Evolutionary conservation across 2,797 vertebrate species (phyloP).

Genomic region (Aplochiton taeniatus): DNA sequence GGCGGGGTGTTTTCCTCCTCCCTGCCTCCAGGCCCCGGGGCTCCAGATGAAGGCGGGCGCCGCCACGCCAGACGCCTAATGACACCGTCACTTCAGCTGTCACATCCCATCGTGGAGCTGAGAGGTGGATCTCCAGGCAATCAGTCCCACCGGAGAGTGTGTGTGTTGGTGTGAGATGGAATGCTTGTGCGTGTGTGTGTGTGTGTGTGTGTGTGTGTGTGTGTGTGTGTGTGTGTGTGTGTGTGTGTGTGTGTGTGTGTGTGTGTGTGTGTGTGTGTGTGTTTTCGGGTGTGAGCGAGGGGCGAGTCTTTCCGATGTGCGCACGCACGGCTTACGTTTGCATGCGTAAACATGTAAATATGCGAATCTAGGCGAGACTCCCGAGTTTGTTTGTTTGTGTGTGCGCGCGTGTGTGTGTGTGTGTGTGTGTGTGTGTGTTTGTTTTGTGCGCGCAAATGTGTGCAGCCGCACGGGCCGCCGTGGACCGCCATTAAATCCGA

Average conservation of each 20-base stretch:
- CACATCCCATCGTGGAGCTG: conserved; percentile 15
- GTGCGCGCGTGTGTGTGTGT: not conserved
- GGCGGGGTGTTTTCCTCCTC: too few species aligned
- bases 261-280: not conserved
- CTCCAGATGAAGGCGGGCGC: too few species aligned
- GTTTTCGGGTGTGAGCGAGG: not conserved
- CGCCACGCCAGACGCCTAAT: conserved; percentile 28
- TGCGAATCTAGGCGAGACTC: too few species aligned
- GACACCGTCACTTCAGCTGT: conserved; percentile 34
- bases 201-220: not conserved
- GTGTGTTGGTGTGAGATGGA: not conserved
- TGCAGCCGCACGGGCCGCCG: not conserved
- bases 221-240: not conserved
- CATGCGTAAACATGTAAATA: not conserved
- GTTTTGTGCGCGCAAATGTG: conserved; percentile 14
- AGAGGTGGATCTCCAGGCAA: not conserved
- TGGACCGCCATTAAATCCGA: conserved; percentile 42
- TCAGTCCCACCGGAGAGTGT: not conserved
- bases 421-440: conserved; percentile 18
- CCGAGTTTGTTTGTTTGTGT: conserved; percentile 23
- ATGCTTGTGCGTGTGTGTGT: not conserved
- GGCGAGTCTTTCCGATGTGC: too few species aligned
- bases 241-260: not conserved
- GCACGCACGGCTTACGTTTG: not conserved
- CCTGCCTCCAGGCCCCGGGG: not conserved